phyloP scores from a whole-genome alignment of 2,797 vertebrate genomes.

The Rachycentron canadum region DNA sequence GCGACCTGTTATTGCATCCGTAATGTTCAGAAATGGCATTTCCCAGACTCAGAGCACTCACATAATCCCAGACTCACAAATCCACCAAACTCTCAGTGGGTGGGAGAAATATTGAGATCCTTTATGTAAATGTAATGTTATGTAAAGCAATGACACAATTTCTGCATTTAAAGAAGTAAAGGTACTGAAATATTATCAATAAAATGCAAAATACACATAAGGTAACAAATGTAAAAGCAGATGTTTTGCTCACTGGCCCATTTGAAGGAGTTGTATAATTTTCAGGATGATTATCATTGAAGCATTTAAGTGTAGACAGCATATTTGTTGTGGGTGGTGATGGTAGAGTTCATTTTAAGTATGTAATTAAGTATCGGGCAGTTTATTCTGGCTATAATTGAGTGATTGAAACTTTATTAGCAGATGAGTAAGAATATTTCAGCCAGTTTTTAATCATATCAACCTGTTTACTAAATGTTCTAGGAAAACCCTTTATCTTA shows the following conservation, averaged over 20 bases:
- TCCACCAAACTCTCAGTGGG: background rate
- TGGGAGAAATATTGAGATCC: background rate
- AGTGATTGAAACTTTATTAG: background rate
- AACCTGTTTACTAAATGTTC: too few relatives aligned
- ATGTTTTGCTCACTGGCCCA: background rate
- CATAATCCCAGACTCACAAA: background rate
- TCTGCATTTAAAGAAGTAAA: too few relatives aligned
- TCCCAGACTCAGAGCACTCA: too few relatives aligned
- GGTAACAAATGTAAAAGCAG: background rate
- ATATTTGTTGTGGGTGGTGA: background rate
- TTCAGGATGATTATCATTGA: background rate
- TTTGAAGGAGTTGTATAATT: background rate
- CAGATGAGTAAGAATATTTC: background rate
- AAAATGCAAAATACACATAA: too few relatives aligned
- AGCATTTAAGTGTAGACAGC: background rate
- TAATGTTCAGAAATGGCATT: conserved; percentile 13
- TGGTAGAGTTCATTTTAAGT: background rate
- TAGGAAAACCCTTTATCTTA: background rate
- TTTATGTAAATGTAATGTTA: background rate
- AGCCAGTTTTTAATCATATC: background rate
- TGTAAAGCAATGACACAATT: background rate
- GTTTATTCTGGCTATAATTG: background rate
- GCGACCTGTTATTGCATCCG: conserved; percentile 26
- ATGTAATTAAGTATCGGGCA: background rate
- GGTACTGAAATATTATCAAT: too few relatives aligned